phyloP scores from a whole-genome alignment of 2,113 vertebrate species.

The Hydrochoerus hydrochaeris region DNA sequence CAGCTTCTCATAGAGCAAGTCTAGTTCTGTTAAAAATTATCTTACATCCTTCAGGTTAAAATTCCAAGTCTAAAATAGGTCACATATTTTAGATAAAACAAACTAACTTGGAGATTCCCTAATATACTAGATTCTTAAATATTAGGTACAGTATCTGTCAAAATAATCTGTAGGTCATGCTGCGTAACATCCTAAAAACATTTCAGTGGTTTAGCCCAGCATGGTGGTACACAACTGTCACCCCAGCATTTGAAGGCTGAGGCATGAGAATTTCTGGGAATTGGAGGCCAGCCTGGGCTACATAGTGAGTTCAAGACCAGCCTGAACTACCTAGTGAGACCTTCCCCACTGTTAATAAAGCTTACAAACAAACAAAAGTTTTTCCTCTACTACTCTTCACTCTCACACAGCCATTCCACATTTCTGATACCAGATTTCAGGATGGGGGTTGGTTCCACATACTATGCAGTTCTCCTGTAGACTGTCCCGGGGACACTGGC shows the following conservation, averaged over 20 bases:
- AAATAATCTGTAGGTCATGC: neutral
- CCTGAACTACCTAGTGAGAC: neutral
- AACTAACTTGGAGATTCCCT: neutral
- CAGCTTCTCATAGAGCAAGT: neutral
- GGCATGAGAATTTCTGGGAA: neutral
- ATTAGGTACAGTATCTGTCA: neutral
- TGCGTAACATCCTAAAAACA: neutral
- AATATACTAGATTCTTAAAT: neutral
- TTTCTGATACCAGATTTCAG: neutral
- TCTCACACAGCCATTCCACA: neutral
- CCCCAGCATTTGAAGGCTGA: neutral
- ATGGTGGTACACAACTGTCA: neutral
- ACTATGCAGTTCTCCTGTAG: neutral
- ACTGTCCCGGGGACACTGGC: neutral
- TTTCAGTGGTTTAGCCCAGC: neutral
- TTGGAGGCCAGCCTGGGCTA: neutral
- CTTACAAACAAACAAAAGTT: neutral
- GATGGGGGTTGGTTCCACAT: neutral
- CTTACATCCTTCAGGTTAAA: neutral
- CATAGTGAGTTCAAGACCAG: neutral
- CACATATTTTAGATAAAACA: constrained; percentile 23
- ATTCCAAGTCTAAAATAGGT: constrained; percentile 35
- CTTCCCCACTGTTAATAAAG: too few relatives aligned
- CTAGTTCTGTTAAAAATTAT: constrained; percentile 16
- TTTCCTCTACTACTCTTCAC: neutral